Base-by-base conservation (phyloP, 64 coral and sea anemone species). In the Porites lutea region DNA sequence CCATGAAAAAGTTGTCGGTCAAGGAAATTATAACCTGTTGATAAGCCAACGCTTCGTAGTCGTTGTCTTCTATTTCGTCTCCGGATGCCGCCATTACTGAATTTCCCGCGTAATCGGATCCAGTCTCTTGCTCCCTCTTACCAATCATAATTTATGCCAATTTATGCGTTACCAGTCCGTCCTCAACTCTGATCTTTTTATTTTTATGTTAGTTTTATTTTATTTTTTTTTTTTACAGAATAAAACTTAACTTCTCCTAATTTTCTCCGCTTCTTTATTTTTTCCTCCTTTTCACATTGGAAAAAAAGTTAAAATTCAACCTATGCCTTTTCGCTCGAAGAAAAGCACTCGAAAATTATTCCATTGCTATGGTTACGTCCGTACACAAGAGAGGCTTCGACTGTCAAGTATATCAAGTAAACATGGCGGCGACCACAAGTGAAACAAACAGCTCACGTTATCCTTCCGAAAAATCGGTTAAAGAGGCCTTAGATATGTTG, bases 21-120 rank as follows among this genome's bases (percentile, higher is more conserved):
- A 12, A 45, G 19, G 13, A 12, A 60, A 27, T 45, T 68, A 55
- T 15, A 74, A 97, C 95, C 95, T 97, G 95, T 49, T 94, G 95
- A 83, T 97, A 94, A 13, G 95, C 95, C 6, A 94, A 59, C 37
- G 88, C 82, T 82, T 97, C 95, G 14, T 97, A 92, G 45, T 88
- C 67, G 52, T 82, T 68, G 2, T 92, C 89, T 13, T 97, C 92
- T 46, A 90, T 21, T 77, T 97, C 95, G 12, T 94, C 95, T 27
- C 63, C 95, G 7, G 81, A 96, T 19, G 82, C 88, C 88, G 95
- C 95, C 95, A 97, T 97, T 72, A 8, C 58, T 51, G 12, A 79
- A 93, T 72, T 93, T 88, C 91, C 82, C 91, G 91, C 91, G 12
- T 43, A 63, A 54, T 16, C 2, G 20, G 46, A 60, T 46, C 52